These are phyloP conservation scores for Fregata magnificens DNA, from an alignment of 2,113 vertebrate species.

Conservation along the genomic window DNA sequence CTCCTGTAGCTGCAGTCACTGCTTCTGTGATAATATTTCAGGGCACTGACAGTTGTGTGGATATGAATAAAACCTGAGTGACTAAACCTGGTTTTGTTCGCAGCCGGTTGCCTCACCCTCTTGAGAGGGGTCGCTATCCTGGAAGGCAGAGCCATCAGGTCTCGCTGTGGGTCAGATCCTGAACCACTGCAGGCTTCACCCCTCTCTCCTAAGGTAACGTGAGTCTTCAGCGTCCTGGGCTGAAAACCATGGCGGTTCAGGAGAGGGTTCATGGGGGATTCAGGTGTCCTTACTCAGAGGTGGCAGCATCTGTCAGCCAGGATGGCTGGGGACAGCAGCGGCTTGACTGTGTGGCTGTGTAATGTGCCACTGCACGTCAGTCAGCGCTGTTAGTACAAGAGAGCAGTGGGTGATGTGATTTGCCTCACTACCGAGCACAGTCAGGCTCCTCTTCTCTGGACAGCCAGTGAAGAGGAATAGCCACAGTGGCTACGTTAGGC, in stretches of 20 bases:
- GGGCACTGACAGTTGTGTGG: neutral
- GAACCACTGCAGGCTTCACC: neutral
- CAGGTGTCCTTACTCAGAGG: neutral
- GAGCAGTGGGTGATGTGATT: neutral
- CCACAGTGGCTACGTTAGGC: neutral
- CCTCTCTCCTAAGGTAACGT: neutral
- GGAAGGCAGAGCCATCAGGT: neutral
- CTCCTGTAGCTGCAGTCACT: neutral
- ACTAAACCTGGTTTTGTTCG: neutral
- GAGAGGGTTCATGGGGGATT: neutral
- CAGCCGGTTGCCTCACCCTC: neutral
- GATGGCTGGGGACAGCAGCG: neutral
- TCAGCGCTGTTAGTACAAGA: neutral
- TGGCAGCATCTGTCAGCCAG: neutral
- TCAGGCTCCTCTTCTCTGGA: neutral
- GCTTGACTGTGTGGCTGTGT: neutral
- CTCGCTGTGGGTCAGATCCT: fast-evolving
- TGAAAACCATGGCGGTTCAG: neutral
- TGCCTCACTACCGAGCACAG: fast-evolving
- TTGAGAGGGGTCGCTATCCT: neutral
- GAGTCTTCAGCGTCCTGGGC: neutral
- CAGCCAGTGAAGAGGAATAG: neutral
- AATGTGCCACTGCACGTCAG: neutral
- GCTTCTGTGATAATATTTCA: neutral
- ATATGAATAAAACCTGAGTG: neutral